Percentiles rank a stretch among this genome's conserved stretches.
Conservation (phyloP, 1,140 invertebrate species). For the Penaeus vannamei region DNA sequence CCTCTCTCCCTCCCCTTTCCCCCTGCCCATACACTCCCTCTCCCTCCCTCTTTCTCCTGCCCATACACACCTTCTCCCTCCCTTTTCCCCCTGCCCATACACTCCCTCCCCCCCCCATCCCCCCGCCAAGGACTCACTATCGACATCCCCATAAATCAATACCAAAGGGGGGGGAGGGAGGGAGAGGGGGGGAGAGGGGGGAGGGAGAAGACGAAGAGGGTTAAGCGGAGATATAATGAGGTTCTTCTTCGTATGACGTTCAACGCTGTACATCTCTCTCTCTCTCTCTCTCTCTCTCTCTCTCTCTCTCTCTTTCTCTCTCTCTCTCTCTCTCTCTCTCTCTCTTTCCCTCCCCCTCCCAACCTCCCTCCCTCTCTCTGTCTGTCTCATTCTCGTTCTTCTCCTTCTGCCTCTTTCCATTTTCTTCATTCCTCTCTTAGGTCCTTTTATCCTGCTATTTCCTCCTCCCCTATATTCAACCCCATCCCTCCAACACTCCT, state of each 20-base stretch:
- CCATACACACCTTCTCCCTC: neutral
- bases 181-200: neutral
- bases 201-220: neutral
- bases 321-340: neutral
- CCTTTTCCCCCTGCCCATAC: neutral
- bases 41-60: too few species aligned
- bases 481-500: too few species aligned
- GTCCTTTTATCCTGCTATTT: neutral
- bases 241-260: too few species aligned
- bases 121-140: too few species aligned
- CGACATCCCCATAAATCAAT: too few species aligned
- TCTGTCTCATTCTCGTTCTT: too few species aligned
- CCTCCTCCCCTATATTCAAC: too few species aligned
- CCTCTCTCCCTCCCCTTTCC: too few species aligned
- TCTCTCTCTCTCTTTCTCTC: too few species aligned
- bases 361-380: neutral
- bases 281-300: too few species aligned
- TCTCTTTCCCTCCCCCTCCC: neutral
- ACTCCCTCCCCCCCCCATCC: neutral
- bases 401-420: neutral
- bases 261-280: too few species aligned
- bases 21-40: too few species aligned
- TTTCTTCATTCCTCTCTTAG: conserved; percentile 20
- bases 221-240: conserved; percentile 9
- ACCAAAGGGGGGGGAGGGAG: neutral